Evolutionary conservation across 2,113 vertebrate genomes (phyloP), one percentile per base, ranked within the genome.

Genomic region (Saguinus midas): DNA sequence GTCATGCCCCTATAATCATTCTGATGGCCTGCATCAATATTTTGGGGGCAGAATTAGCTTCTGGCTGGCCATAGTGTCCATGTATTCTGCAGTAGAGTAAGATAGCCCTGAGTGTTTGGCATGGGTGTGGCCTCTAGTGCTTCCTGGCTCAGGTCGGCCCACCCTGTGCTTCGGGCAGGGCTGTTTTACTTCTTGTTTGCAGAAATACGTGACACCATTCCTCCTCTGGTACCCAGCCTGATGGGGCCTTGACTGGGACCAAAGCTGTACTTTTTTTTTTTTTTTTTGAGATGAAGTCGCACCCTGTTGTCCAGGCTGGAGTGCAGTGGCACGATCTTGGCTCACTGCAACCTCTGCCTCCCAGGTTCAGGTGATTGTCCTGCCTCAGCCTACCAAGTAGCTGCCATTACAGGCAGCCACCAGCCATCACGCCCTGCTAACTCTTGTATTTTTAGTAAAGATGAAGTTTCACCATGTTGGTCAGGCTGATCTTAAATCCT

Each of bases 181-280:
- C 78, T 72, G 79, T 52, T 92, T 90, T 43, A 90, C 87, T 95
- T 91, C 57, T 81, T 8, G 3, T 94, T 91, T 95, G 29, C 61
- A 70, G 85, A 72, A 73, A 79, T 45, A 17, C 57, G 10, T 6
- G 80, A n/a, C n/a, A 40, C 78, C 18, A 8, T 87, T 25, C 72
- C 55, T 29, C 23, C n/a, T 84, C 0, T 57, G 75, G 75, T 90
- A 68, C 66, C 81, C 66, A 75, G 21, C 35, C 75, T 52, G 35
- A 25, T 35, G 83, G 45, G 25, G 45, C 57, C 40, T 58, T 29
- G 52, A 37, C 52, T 83, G 43, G 94, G 50, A 79, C 29, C 58
- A 90, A 18, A 14, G 5, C 61, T 32, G 61, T 13, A 29, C 43
- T 82, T 72, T 79, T 84, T 80, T 79, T 95, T 6, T 52, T 52